Evolutionary conservation across 2,113 vertebrate genomes (phyloP).

Genomic region (Nannobrachium achirus): DNA sequence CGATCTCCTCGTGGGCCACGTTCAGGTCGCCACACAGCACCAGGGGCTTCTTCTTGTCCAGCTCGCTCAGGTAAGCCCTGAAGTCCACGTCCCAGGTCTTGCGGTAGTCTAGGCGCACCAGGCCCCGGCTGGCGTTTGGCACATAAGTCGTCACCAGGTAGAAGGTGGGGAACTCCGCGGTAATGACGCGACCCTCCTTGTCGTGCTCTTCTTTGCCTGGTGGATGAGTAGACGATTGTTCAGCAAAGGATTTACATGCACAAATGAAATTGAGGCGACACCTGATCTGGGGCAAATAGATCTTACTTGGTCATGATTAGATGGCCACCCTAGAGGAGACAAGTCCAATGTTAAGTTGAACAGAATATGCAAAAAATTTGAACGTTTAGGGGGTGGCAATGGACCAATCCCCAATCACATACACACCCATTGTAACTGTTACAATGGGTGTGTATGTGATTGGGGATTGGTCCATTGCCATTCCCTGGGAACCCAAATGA

Average conservation of each 20-base stretch:
- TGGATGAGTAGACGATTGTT: not conserved
- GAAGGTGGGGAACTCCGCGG: constrained; percentile 86
- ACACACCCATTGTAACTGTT: too few species aligned
- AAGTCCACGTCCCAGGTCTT: constrained; percentile 91
- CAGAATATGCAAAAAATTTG: too few species aligned
- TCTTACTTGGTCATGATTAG: too few species aligned
- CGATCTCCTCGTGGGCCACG: constrained; percentile 90
- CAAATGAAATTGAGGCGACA: too few species aligned
- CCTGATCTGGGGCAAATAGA: too few species aligned
- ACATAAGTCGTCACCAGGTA: constrained; percentile 88
- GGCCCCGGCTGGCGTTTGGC: constrained; percentile 86
- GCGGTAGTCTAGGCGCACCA: constrained; percentile 88
- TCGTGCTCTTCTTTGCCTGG: constrained; percentile 91
- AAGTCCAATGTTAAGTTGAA: too few species aligned
- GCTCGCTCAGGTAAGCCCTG: constrained; percentile 80
- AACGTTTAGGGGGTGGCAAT: too few species aligned
- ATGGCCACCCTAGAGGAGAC: too few species aligned
- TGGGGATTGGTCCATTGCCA: too few species aligned
- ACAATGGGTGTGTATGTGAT: too few species aligned
- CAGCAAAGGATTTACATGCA: not conserved
- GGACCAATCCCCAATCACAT: too few species aligned
- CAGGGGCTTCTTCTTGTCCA: constrained; percentile 85
- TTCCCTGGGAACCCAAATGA: too few species aligned
- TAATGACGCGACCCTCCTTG: constrained; percentile 90
- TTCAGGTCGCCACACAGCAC: constrained; percentile 92